Conservation (phyloP, 2,888 invertebrate species). For the Andrena fulva region DNA sequence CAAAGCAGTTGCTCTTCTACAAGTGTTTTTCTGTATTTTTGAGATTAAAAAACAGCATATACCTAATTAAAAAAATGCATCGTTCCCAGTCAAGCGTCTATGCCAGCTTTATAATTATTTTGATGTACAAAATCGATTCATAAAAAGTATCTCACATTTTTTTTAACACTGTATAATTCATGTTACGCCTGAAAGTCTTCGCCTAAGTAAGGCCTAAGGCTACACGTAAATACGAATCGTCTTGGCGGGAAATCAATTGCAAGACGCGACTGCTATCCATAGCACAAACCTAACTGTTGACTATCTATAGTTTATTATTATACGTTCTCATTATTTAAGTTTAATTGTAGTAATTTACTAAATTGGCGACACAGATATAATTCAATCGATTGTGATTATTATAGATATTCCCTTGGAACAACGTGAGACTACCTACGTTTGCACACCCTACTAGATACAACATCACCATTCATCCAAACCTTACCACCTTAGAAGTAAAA, state of each 20-base stretch:
- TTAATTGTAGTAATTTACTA: neutral
- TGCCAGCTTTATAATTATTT: too few relatives aligned
- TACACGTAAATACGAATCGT: slow-evolving; percentile 10
- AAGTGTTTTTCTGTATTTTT: too few relatives aligned
- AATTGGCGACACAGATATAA: neutral
- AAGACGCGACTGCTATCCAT: slow-evolving; percentile 8
- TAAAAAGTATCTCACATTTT: too few relatives aligned
- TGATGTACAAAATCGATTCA: too few relatives aligned
- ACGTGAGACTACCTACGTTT: slow-evolving; percentile 91
- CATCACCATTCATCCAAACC: slow-evolving; percentile 96
- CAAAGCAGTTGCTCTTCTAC: too few relatives aligned
- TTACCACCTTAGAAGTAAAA: slow-evolving; percentile 95
- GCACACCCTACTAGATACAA: slow-evolving; percentile 94
- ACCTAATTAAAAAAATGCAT: too few relatives aligned
- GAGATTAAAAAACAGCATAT: too few relatives aligned
- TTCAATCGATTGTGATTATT: slow-evolving; percentile 48
- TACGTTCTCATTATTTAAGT: neutral
- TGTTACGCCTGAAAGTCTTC: slow-evolving; percentile 33
- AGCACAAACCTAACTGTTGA: slow-evolving; percentile 17
- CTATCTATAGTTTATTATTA: slow-evolving; percentile 40
- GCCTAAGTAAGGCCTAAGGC: neutral
- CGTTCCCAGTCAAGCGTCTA: too few relatives aligned
- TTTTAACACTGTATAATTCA: neutral
- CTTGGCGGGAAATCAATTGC: slow-evolving; percentile 66
- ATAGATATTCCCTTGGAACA: slow-evolving; percentile 92